Evolutionary conservation across 1,140 invertebrate species (phyloP), one percentile per base, ranked within the genome.

Genomic region (Trichonephila clavata): DNA sequence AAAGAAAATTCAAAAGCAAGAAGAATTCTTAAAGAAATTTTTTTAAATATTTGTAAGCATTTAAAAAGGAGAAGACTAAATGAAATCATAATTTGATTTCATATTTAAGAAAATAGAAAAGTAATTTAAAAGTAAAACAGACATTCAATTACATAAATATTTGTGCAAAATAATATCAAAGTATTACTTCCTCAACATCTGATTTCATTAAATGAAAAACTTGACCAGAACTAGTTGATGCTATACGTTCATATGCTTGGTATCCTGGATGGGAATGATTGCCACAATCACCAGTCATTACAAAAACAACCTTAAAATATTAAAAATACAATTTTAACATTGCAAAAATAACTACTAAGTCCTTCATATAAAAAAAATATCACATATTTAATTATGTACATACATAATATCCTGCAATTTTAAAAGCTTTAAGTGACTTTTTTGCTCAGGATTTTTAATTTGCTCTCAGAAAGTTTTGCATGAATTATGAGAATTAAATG

Each of bases 261-360:
- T 97, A 97, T 0, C 97, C 96, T 1, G 96, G 96, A 94, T 96
- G 96, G 68, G 96, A 95, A 50, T 96, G 95, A 94, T 97, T 96
- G 20, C 96, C 97, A 95, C 97, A 98, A 95, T 97, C 97, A 4
- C 97, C 97, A 4, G 97, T 98, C 95, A 98, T 96, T 0, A 98
- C 97, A 95, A 98, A 98, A 63, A 97, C 97, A 86, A 97, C 97
- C 97, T 97, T 84, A 81, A 94, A 94, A 60, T 80, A 61, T 86
- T 24, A 65, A 24, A 65, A 39, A 39, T 39, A 39, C 32, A 39
- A 39, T 39, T 39, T 39, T 39, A 39, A 39, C 32, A 39, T 39
- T 39, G 32, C 32, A 39, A 39, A 3, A 39, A 39, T 39, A 39
- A 39, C 32, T 4, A 39, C 32, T 39, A 68, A 68, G 24, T 68